Evolutionary conservation across 2,888 invertebrate species (phyloP), one percentile per base, ranked within the genome.

Genomic region (Drosophila pullipes): DNA sequence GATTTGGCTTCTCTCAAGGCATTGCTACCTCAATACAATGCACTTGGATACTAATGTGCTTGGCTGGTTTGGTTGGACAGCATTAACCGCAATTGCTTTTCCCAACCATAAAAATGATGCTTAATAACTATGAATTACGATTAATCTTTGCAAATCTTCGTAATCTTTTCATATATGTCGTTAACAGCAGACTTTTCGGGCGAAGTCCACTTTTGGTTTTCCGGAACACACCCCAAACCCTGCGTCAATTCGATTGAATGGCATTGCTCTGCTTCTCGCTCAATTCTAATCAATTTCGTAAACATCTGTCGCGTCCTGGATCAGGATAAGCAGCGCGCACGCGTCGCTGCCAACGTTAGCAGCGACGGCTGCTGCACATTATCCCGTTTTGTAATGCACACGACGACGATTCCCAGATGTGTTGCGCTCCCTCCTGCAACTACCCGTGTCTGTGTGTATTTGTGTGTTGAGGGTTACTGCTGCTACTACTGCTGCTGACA

Each of bases 281-380:
- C 81, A 70, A 79, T 82, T 76, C 79, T 89, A 90, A 88, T 88
- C 90, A 88, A 88, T 86, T 88, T 82, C 79, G 84, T 79, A 86
- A 88, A 88, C 88, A 88, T 88, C 88, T 88, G 88, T 90, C 90
- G 90, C 57, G 63, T 71, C 69, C 72, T 53, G 76, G 69, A 74
- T 82, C 74, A 72, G 78, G 81, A 82, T 82, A 82, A 83, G 76
- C 82, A 50, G 57, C 74, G 52, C 74, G 83, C 89, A 88, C 85
- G 81, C 86, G 81, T 76, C 70, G 66, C 85, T 71, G 79, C 63
- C 74, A 62, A 16, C 63, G 52, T 9, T 18, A 18, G 11, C 59
- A 53, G 31, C 73, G 37, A 18, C 72, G 60, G 73, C 68, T 79
- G 78, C 72, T 76, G 82, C 84, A 85, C 89, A 86, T 89, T 83